Evolutionary conservation across 2,888 invertebrate genomes (phyloP), one percentile per base, ranked within the genome.

Genomic region (Lithophane socia): DNA sequence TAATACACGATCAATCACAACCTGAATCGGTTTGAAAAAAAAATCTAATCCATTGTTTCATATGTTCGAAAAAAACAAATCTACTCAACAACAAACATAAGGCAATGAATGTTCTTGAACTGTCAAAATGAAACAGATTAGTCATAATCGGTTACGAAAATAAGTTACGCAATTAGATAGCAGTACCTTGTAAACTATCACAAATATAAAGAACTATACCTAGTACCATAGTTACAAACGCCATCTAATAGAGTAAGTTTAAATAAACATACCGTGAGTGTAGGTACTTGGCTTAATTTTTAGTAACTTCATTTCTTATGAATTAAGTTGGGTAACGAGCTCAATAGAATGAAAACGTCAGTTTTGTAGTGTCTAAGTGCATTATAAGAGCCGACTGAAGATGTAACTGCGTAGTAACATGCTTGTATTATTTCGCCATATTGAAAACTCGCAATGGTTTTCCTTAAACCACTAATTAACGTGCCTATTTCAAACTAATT

Each of bases 361-460:
- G 90, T 90, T 90, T 86, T 84, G 88, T 92, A 91, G 90, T 89
- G 89, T 91, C 86, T 93, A 93, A 94, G 93, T 93, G 92, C 93
- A 93, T 93, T 92, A 90, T 91, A 93, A 87, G 93, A 93, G 93
- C 94, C 91, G 94, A 95, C 95, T 95, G 95, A 95, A 90, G 89
- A 92, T 91, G 88, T 92, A 91, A 86, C 81, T 80, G 70, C 70
- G 75, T 86, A 88, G 80, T 75, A 92, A 91, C 89, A 90, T 89
- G 94, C 94, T 94, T 94, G 87, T 91, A 92, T 92, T 84, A 92
- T 94, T 94, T 93, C 86, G 91, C 92, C 89, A 90, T 86, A 73
- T 74, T 73, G 89, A 89, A 89, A 92, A 92, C 93, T 95, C 92
- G 92, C 91, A 91, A 91, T 92, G 93, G 90, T 87, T 80, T 85